Percentiles rank a stretch among this genome's conserved stretches.
These are phyloP conservation scores for Philopedon plagiatum DNA, from an alignment of 2,888 invertebrate genomes.

Conservation along the genomic window DNA sequence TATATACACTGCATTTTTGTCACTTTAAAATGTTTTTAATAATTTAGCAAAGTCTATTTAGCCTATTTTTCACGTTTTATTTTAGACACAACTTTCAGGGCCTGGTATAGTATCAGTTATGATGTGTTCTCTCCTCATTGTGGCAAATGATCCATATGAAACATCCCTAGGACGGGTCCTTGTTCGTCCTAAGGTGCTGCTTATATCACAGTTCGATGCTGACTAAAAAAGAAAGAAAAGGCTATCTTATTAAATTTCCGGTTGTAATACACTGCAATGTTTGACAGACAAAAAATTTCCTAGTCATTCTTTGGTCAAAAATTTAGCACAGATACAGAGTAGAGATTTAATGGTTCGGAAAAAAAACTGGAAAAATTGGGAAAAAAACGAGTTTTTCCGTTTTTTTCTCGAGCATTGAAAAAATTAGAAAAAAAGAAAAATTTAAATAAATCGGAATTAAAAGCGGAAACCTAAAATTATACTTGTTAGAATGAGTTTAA, in stretches of 20 bases:
- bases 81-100: constrained; percentile 90
- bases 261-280: not conserved
- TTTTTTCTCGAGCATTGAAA: no score
- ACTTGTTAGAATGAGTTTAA: no score
- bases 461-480: no score
- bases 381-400: no score
- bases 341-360: no score
- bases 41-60: not conserved
- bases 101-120: constrained; percentile 89
- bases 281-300: no score
- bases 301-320: no score
- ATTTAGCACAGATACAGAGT: no score
- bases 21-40: constrained; percentile 3
- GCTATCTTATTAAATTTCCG: not conserved
- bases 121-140: constrained; percentile 82
- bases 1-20: constrained; percentile 1
- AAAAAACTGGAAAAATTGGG: no score
- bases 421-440: no score
- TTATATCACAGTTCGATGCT: constrained; percentile 53
- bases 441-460: no score
- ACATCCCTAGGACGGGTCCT: constrained; percentile 66
- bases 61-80: not conserved
- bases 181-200: constrained; percentile 63
- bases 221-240: constrained; percentile 47
- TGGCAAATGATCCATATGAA: constrained; percentile 71